Evolutionary conservation across 2,113 vertebrate species (phyloP).

Genomic region (Regulus satrapa): DNA sequence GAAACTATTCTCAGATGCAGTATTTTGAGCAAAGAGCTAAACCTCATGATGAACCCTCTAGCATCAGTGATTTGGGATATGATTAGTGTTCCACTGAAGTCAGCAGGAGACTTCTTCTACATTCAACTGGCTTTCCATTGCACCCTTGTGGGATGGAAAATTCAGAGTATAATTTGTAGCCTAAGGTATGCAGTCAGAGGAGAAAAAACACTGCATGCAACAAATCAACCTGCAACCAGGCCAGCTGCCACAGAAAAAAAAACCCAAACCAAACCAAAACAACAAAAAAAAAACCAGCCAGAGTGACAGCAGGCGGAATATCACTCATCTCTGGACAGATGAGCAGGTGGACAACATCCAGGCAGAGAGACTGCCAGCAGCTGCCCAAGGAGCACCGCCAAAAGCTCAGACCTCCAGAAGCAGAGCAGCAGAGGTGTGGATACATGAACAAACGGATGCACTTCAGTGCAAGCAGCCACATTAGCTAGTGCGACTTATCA

Average conservation of each 20-base stretch:
- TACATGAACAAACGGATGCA: not conserved
- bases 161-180: not conserved
- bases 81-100: not conserved
- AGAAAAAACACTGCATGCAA: not conserved
- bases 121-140: not conserved
- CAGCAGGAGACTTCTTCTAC: not conserved
- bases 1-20: not conserved
- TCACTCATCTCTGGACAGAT: not conserved
- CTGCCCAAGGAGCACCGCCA: not conserved
- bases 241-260: not conserved
- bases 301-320: not conserved
- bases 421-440: not conserved
- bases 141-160: not conserved
- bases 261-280: too few species aligned
- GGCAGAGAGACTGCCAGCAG: not conserved
- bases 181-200: not conserved
- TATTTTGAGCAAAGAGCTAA: not conserved
- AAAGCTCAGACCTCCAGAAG: not conserved
- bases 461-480: not conserved
- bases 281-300: not conserved
- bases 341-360: constrained; percentile 26
- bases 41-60: not conserved
- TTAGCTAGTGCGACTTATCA: rapidly evolving
- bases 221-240: not conserved
- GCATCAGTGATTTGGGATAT: not conserved